Evolutionary conservation across 1,140 invertebrate genomes (phyloP).

Genomic region (Cotesia chilonis): DNA sequence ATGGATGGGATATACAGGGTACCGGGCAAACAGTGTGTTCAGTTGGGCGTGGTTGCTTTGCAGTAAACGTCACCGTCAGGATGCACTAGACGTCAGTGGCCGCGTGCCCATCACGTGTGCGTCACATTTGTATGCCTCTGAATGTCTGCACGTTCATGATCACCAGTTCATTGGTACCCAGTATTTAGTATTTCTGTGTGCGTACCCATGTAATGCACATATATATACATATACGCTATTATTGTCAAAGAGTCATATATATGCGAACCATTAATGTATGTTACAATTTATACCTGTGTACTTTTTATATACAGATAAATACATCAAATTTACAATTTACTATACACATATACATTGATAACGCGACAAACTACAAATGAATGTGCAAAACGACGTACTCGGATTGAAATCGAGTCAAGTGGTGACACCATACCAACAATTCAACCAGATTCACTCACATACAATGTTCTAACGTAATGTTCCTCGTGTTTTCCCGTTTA

Average conservation of each 20-base stretch:
- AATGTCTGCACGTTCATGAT: slow-evolving; percentile 24
- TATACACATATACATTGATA: not conserved
- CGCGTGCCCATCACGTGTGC: slow-evolving; percentile 37
- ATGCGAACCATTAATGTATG: not conserved
- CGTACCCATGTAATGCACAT: slow-evolving; percentile 10
- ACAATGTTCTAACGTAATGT: slow-evolving; percentile 2
- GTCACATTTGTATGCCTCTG: slow-evolving; percentile 40
- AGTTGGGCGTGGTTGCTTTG: slow-evolving; percentile 41
- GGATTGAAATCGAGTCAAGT: slow-evolving; percentile 25
- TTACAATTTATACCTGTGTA: not conserved
- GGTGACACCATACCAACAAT: not conserved
- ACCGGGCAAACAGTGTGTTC: slow-evolving; percentile 32
- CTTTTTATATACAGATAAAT: not conserved
- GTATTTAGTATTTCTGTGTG: not conserved
- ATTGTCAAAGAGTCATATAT: not conserved
- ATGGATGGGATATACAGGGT: slow-evolving; percentile 2
- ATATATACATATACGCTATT: not conserved
- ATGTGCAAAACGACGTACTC: slow-evolving; percentile 17
- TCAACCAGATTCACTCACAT: slow-evolving; percentile 15
- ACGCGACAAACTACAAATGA: slow-evolving; percentile 3
- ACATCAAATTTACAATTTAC: not conserved
- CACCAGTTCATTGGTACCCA: slow-evolving; percentile 21
- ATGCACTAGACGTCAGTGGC: slow-evolving; percentile 43
- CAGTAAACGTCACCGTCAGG: slow-evolving; percentile 47
- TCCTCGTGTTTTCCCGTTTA: slow-evolving; percentile 16